phyloP scores from a whole-genome alignment of 2,113 vertebrate species.

The Nymphicus hollandicus region DNA sequence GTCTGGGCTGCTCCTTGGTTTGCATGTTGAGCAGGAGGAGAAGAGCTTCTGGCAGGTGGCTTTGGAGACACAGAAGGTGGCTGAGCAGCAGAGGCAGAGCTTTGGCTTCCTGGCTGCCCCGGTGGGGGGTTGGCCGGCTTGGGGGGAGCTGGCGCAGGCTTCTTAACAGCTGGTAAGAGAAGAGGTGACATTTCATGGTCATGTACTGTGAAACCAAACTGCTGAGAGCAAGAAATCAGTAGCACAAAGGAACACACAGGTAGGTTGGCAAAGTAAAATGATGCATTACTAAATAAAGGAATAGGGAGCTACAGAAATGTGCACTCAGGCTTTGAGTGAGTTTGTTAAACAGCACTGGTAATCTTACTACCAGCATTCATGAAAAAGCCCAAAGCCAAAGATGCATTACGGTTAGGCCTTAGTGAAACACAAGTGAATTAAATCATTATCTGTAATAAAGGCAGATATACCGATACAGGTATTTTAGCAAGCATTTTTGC shows the following conservation, averaged over 20 bases:
- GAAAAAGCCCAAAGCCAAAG: neutral
- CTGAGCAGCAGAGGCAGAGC: constrained; percentile 67
- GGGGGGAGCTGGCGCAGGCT: constrained; percentile 93
- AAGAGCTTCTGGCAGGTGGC: constrained; percentile 73
- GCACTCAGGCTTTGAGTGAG: neutral
- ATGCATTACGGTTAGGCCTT: neutral
- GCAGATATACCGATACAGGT: neutral
- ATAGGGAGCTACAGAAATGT: neutral
- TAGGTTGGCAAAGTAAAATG: neutral
- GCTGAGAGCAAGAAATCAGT: neutral
- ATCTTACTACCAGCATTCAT: neutral
- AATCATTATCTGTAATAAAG: neutral
- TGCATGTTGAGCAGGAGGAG: constrained; percentile 70
- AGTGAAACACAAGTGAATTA: neutral
- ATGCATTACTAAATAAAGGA: neutral
- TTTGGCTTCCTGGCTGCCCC: constrained; percentile 77
- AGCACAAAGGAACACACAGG: neutral
- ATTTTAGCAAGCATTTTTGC: neutral
- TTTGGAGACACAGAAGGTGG: constrained; percentile 79
- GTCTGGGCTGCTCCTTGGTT: constrained; percentile 58
- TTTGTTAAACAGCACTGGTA: neutral
- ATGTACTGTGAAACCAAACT: neutral
- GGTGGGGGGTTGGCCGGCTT: constrained; percentile 89
- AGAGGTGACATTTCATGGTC: neutral
- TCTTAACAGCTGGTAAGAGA: constrained; percentile 83